Evolutionary conservation across 2,888 invertebrate species (phyloP).

Genomic region (Mimachlamys varia): DNA sequence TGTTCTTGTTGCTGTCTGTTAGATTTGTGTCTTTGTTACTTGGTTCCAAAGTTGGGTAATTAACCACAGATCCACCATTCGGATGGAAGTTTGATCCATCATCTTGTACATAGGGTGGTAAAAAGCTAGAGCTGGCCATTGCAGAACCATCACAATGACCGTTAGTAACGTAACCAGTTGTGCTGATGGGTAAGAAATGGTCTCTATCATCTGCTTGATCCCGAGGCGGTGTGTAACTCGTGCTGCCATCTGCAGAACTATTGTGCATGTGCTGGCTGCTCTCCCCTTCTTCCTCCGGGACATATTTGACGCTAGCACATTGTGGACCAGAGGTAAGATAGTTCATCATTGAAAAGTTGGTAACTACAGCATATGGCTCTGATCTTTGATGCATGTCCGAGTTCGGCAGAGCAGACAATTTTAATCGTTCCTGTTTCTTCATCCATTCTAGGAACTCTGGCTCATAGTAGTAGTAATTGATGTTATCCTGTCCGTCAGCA

Average conservation of each 20-base stretch:
- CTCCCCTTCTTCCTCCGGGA: background rate
- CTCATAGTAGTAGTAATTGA: background rate
- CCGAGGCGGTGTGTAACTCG: too few species aligned
- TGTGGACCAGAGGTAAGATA: background rate
- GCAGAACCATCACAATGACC: background rate
- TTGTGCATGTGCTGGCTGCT: background rate
- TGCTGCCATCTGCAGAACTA: background rate
- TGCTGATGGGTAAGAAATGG: background rate
- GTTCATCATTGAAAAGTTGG: background rate
- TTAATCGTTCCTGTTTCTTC: background rate
- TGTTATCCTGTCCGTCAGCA: background rate
- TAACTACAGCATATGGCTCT: slow-evolving; percentile 7
- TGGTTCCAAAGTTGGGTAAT: background rate
- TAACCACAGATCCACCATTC: background rate
- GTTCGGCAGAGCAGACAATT: background rate
- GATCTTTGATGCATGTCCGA: background rate
- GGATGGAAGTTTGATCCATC: background rate
- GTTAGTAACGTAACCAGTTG: slow-evolving; percentile 4
- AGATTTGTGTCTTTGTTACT: background rate
- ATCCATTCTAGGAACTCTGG: background rate
- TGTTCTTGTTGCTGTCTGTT: background rate
- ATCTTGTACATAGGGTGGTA: background rate
- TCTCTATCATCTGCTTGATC: background rate
- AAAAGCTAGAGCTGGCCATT: background rate
- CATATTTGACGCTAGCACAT: background rate